Conservation (phyloP, 2,113 vertebrate genomes). For the Opisthocomus hoazin region DNA sequence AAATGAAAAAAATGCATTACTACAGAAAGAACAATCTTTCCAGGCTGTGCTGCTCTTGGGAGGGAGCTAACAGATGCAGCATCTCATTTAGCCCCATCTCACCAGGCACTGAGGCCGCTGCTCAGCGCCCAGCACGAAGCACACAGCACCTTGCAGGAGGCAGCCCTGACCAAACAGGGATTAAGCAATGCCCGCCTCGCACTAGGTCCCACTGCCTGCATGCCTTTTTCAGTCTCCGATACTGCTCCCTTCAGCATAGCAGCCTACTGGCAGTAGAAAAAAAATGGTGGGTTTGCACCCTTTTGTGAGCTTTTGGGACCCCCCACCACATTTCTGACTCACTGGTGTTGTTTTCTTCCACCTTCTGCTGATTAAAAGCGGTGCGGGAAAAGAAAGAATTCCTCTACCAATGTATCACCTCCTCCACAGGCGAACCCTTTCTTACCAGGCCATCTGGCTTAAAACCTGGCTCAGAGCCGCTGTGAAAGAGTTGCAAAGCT, state of each 20-base stretch:
- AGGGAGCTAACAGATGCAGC: constrained; percentile 4
- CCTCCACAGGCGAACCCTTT: neutral
- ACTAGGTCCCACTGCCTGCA: neutral
- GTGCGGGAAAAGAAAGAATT: neutral
- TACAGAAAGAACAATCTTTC: constrained; percentile 3
- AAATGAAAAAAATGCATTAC: neutral
- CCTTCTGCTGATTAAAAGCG: neutral
- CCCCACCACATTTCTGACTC: neutral
- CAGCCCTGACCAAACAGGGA: neutral
- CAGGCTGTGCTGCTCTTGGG: constrained; percentile 2
- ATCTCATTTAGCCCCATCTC: neutral
- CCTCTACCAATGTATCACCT: neutral
- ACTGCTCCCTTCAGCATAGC: neutral
- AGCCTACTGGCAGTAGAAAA: neutral
- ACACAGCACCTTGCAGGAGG: neutral
- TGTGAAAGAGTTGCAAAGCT: neutral
- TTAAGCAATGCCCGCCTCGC: fast-evolving
- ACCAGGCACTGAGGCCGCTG: neutral
- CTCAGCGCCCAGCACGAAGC: neutral
- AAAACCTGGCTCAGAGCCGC: neutral
- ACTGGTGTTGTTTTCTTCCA: neutral
- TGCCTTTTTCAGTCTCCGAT: neutral
- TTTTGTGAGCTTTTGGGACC: neutral
- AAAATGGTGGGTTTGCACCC: neutral
- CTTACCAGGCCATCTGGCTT: neutral